Evolutionary conservation across 2,797 vertebrate genomes (phyloP).

Genomic region (Pangasius larnaudii): DNA sequence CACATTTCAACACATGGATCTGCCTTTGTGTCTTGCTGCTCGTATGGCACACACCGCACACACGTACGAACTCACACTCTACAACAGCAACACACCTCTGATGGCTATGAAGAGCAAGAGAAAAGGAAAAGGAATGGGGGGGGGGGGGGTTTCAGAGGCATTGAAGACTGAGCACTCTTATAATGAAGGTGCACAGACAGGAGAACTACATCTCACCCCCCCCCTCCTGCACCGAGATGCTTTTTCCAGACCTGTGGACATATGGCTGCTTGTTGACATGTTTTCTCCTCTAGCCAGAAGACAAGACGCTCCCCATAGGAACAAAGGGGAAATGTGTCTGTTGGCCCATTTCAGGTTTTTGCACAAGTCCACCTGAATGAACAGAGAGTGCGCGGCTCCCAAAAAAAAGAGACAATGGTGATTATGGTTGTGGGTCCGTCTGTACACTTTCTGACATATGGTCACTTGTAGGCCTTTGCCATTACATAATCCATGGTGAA

Average conservation of each 20-base stretch:
- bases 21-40: constrained; percentile 71
- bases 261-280: constrained; percentile 80
- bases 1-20: constrained; percentile 85
- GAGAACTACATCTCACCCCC: constrained; percentile 8
- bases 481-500: constrained; percentile 77
- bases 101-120: constrained; percentile 48
- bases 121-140: constrained; percentile 29
- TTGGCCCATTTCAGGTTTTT: constrained; percentile 62
- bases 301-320: constrained; percentile 62
- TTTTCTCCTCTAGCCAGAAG: constrained; percentile 72
- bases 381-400: constrained; percentile 57
- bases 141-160: constrained; percentile 61
- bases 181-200: constrained; percentile 57
- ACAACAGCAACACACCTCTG: constrained; percentile 51
- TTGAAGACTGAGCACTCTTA: constrained; percentile 68
- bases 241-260: constrained; percentile 72
- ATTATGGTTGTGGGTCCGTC: constrained; percentile 73
- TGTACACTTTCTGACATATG: constrained; percentile 80
- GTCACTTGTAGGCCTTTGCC: constrained; percentile 76
- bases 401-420: constrained; percentile 70
- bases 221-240: constrained; percentile 63
- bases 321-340: constrained; percentile 46
- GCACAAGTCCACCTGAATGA: constrained; percentile 71
- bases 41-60: constrained; percentile 45
- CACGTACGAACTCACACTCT: constrained; percentile 21